Percentiles rank a stretch among this genome's conserved stretches.
These are phyloP conservation scores for Nomada goodeniana DNA, from an alignment of 2,888 invertebrate species.

Conservation along the genomic window DNA sequence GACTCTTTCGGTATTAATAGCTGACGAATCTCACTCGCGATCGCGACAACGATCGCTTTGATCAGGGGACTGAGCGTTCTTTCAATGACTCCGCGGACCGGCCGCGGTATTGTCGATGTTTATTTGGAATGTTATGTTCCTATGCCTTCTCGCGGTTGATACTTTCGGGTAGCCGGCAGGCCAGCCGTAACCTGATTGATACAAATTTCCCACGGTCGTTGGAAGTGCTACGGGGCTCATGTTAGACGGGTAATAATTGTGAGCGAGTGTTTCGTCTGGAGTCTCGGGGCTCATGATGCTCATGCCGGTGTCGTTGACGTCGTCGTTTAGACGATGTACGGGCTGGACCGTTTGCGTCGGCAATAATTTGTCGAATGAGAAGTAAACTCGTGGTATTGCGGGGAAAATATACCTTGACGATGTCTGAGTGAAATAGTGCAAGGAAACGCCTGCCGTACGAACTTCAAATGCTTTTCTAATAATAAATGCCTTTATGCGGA, in stretches of 20 bases:
- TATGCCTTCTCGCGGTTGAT: not conserved
- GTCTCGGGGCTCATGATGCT: slow-evolving; percentile 36
- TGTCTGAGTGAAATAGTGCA: slow-evolving; percentile 45
- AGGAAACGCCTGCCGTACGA: slow-evolving; percentile 21
- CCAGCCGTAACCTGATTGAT: slow-evolving; percentile 26
- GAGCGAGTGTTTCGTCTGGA: slow-evolving; percentile 55
- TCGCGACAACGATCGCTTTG: slow-evolving; percentile 34
- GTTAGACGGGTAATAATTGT: slow-evolving; percentile 58
- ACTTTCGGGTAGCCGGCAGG: slow-evolving; percentile 9
- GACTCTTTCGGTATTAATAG: slow-evolving; percentile 72
- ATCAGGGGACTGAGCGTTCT: slow-evolving; percentile 15
- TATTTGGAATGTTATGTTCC: slow-evolving; percentile 1
- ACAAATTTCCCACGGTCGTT: slow-evolving; percentile 47
- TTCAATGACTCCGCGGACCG: not conserved
- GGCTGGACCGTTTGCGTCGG: slow-evolving; percentile 53
- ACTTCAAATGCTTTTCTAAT: slow-evolving; percentile 40
- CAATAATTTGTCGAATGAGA: slow-evolving; percentile 60
- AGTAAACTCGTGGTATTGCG: slow-evolving; percentile 48
- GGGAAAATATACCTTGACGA: slow-evolving; percentile 48
- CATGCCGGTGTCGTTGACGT: slow-evolving; percentile 54
- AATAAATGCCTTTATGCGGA: slow-evolving; percentile 32
- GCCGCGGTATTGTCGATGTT: not conserved
- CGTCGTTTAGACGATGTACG: slow-evolving; percentile 52
- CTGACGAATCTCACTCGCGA: slow-evolving; percentile 23
- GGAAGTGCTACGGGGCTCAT: slow-evolving; percentile 24